Evolutionary conservation across 2,888 invertebrate species (phyloP).

Genomic region (Cistogaster globosa): DNA sequence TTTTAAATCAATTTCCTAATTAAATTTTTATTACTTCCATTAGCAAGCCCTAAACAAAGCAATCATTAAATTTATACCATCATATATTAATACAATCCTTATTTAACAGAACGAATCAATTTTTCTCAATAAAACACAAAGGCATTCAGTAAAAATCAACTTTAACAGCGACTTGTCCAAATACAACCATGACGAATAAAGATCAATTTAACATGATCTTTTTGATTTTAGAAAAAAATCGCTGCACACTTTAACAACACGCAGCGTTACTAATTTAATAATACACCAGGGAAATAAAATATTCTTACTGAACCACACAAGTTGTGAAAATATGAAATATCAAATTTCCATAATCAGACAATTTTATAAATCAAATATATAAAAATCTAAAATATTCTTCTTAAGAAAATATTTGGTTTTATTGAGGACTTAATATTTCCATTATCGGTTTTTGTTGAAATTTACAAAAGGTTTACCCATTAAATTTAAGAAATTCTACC

Average conservation of each 20-base stretch:
- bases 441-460: background rate
- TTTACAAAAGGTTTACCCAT: constrained; percentile 55
- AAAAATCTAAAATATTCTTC: no score
- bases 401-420: no score
- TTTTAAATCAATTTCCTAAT: background rate
- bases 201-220: constrained; percentile 37
- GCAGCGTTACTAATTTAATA: constrained; percentile 53
- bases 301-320: constrained; percentile 52
- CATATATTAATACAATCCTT: constrained; percentile 1
- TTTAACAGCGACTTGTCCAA: constrained; percentile 9
- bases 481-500: constrained; percentile 53
- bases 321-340: constrained; percentile 48
- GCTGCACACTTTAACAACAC: constrained; percentile 33
- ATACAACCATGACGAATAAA: constrained; percentile 31
- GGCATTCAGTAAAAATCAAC: constrained; percentile 8
- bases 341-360: constrained; percentile 37
- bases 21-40: background rate
- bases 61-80: constrained; percentile 4
- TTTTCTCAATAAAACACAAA: constrained; percentile 10
- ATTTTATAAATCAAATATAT: constrained; percentile 1
- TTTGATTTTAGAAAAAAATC: background rate
- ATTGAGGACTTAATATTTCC: background rate
- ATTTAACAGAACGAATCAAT: constrained; percentile 61
- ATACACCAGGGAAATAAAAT: background rate
- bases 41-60: background rate